These are phyloP conservation scores for Carapus acus DNA, from an alignment of 2,797 vertebrate species.

Conservation along the genomic window DNA sequence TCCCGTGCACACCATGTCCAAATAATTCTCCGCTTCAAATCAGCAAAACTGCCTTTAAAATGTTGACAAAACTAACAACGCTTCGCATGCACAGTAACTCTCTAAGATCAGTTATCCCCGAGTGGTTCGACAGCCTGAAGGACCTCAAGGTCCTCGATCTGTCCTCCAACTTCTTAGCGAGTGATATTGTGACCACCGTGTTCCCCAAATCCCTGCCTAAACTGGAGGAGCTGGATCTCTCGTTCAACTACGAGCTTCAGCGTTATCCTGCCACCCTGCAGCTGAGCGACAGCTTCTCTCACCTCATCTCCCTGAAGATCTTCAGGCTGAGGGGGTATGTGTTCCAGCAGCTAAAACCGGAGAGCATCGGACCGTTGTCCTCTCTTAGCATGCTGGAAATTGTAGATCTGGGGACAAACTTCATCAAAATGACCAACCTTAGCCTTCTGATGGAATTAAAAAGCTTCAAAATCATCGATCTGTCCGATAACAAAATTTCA, in stretches of 20 bases:
- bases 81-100: conserved; percentile 89
- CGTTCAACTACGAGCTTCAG: conserved; percentile 88
- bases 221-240: conserved; percentile 83
- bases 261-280: conserved; percentile 74
- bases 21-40: conserved; percentile 72
- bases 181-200: conserved; percentile 70
- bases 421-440: conserved; percentile 86
- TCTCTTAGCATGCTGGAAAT: conserved; percentile 76
- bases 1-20: conserved; percentile 82
- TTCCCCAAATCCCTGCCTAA: conserved; percentile 77
- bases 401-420: conserved; percentile 91
- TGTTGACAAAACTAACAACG: conserved; percentile 74
- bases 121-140: conserved; percentile 76
- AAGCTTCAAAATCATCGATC: conserved; percentile 78
- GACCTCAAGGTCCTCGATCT: conserved; percentile 83
- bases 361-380: conserved; percentile 70
- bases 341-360: conserved; percentile 78
- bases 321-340: conserved; percentile 83
- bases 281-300: conserved; percentile 73
- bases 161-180: conserved; percentile 85
- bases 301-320: conserved; percentile 73
- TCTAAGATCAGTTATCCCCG: conserved; percentile 64
- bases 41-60: conserved; percentile 72
- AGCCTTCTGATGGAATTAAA: conserved; percentile 75
- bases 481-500: conserved; percentile 94